Conservation (phyloP, 1,140 invertebrate species). For the Cydia amplana region DNA sequence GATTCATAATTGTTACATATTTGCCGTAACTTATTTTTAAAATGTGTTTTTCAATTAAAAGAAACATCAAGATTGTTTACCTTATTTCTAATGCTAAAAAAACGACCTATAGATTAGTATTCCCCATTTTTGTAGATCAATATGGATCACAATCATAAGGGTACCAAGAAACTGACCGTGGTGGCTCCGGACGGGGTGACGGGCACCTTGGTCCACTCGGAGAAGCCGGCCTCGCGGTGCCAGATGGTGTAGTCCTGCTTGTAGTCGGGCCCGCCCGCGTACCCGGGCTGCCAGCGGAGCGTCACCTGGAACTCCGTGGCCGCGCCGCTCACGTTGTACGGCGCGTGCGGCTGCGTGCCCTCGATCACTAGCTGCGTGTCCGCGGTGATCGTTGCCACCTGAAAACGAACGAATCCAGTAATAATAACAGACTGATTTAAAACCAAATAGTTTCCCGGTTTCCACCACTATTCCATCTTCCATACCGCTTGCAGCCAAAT, state of each 20-base stretch:
- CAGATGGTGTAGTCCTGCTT: constrained; percentile 96
- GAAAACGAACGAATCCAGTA: background rate
- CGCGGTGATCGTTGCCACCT: constrained; percentile 93
- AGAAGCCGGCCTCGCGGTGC: constrained; percentile 90
- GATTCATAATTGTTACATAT: no score
- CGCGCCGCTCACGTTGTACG: constrained; percentile 94
- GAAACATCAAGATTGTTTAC: no score
- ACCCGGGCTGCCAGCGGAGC: constrained; percentile 95
- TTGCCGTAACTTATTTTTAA: no score
- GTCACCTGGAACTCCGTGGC: constrained; percentile 94
- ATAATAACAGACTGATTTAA: no score
- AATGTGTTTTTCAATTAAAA: no score
- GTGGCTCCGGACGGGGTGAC: constrained; percentile 95
- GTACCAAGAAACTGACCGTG: constrained; percentile 66
- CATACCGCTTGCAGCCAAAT: no score
- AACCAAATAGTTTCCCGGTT: no score
- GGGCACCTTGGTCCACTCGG: constrained; percentile 94
- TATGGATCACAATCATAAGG: no score
- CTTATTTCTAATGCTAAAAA: no score
- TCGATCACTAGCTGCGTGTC: constrained; percentile 95
- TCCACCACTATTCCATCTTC: no score
- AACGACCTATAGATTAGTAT: no score
- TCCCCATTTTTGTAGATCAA: no score
- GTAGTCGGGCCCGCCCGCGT: constrained; percentile 95
- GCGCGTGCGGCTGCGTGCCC: constrained; percentile 97